These are phyloP conservation scores for Brachypteracias leptosomus DNA, from an alignment of 2,113 vertebrate genomes.

Conservation along the genomic window DNA sequence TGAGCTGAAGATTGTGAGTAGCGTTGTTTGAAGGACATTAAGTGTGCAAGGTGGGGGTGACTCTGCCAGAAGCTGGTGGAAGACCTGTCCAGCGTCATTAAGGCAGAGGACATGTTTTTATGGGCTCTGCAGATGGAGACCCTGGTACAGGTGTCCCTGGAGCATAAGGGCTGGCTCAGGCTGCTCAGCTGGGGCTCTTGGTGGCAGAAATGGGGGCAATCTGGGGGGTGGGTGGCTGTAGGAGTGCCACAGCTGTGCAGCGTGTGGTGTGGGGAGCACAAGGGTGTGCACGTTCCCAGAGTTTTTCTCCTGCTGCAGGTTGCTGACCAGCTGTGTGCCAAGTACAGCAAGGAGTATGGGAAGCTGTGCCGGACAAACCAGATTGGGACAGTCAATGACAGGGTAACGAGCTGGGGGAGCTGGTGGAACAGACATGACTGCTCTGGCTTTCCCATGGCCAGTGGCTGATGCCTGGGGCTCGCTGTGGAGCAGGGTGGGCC, in stretches of 20 bases:
- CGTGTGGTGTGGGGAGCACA: neutral
- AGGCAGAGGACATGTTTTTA: neutral
- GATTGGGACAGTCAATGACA: constrained; percentile 96
- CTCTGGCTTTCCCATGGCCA: neutral
- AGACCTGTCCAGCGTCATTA: neutral
- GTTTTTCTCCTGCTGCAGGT: constrained; percentile 77
- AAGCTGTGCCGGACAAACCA: constrained; percentile 97
- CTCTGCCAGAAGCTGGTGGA: neutral
- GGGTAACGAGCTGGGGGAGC: constrained; percentile 74
- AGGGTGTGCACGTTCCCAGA: neutral
- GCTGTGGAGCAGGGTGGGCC: neutral
- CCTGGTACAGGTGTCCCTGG: neutral
- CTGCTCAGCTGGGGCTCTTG: neutral
- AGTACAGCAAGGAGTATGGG: constrained; percentile 99
- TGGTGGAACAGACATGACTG: neutral
- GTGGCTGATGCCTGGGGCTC: neutral
- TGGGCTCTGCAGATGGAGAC: neutral
- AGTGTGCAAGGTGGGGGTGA: fast-evolving
- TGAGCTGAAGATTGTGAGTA: constrained; percentile 92
- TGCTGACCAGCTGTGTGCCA: constrained; percentile 95
- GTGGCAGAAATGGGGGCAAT: neutral
- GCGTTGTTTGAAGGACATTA: neutral
- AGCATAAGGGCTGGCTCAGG: neutral
- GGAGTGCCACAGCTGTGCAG: neutral
- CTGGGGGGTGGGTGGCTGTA: neutral